These are phyloP conservation scores for Parnassius glacialis DNA, from an alignment of 2,888 invertebrate species.

Conservation along the genomic window DNA sequence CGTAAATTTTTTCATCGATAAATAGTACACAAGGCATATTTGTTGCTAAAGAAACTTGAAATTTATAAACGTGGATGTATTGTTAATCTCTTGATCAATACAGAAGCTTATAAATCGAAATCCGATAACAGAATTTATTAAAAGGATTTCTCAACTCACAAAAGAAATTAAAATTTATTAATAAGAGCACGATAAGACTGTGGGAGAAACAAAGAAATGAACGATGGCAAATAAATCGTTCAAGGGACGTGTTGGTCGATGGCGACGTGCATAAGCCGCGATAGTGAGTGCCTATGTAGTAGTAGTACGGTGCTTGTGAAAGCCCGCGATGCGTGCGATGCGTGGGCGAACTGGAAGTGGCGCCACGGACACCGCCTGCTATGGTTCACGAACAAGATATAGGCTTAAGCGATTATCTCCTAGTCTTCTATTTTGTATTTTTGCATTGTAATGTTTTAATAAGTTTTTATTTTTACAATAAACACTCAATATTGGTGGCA, in stretches of 20 bases:
- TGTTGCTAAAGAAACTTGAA: not conserved
- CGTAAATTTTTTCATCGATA: too few relatives aligned
- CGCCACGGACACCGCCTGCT: constrained; percentile 47
- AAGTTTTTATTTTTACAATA: too few relatives aligned
- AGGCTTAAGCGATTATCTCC: constrained; percentile 22
- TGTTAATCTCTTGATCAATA: constrained; percentile 20
- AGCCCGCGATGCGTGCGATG: constrained; percentile 67
- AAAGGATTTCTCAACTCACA: constrained; percentile 18
- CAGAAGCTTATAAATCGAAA: constrained; percentile 23
- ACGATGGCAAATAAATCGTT: constrained; percentile 24
- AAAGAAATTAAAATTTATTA: constrained; percentile 17
- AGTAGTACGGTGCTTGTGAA: constrained; percentile 61
- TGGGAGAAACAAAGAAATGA: constrained; percentile 24
- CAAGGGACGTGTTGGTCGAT: constrained; percentile 11
- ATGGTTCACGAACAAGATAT: constrained; percentile 35
- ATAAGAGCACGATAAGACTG: constrained; percentile 11
- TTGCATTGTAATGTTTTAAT: too few relatives aligned
- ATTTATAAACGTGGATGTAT: not conserved
- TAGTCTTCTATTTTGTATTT: constrained; percentile 9
- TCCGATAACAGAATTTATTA: constrained; percentile 23
- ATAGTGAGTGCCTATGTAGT: constrained; percentile 20
- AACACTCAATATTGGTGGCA: too few relatives aligned
- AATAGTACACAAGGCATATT: too few relatives aligned
- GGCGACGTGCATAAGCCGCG: constrained; percentile 18
- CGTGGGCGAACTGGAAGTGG: constrained; percentile 72